Base-by-base conservation (phyloP, 2,888 invertebrate species). In the Strigamia crassipes region DNA sequence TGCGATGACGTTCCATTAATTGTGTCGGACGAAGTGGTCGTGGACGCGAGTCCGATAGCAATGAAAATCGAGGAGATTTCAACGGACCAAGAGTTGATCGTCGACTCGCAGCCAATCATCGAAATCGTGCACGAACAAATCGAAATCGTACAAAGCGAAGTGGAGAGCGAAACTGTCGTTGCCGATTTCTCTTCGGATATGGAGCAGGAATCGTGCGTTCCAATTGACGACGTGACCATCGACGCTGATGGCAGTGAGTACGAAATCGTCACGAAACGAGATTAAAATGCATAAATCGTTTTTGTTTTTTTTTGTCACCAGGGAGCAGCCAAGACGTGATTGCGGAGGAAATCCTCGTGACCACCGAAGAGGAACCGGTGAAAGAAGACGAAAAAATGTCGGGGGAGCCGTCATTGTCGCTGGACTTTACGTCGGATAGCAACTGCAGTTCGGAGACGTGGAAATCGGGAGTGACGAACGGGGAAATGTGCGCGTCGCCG, bases 401-500 rank as follows among this genome's bases (percentile, higher is more conserved):
- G 34, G 34, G 34, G 51, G 51, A 13, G 3, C 51, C n/a, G 51
- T 10, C 34, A 34, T 34, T 34, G 34, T 73, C 31, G 3, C 10
- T 13, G 15, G 38, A 78, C 4, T 31, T 1, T 13, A 78, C 78
- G 18, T 34, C 78, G 38, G 78, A 78, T 31, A 78, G 78, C 12
- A 78, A 78, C 38, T 78, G 34, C 38, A 78, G 78, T 31, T 78
- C 78, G 31, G 78, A 38, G 12, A 31, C 31, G 15, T 38, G 38
- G 31, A 78, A 78, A 78, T 6, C 38, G 3, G 27, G n/a, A 6
- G 5, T 27, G n/a, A 9, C 31, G 31, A 78, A 78, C 31, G 31
- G 78, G 8, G 78, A 78, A 27, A 13, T 46, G 15, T 46, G 15
- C 42, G 12, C 61, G n/a, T 61, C 61, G 9, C 61, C 61, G n/a